phyloP scores from a whole-genome alignment of 1,140 invertebrate genomes.

The Drosophila parvula region DNA sequence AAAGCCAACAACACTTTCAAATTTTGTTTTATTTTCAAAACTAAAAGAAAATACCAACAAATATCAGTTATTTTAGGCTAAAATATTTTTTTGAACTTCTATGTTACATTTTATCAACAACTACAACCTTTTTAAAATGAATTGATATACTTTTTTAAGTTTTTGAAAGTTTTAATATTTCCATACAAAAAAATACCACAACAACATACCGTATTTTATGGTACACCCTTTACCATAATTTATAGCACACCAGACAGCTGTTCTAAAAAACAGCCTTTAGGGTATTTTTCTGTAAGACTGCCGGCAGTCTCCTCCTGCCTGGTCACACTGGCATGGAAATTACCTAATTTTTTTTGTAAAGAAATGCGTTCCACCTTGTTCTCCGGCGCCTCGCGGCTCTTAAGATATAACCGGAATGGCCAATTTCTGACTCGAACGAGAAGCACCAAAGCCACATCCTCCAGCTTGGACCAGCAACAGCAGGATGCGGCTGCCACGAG shows the following conservation, averaged over 20 bases:
- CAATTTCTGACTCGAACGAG: conserved; percentile 23
- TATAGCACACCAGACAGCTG: conserved; percentile 6
- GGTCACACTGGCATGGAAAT: conserved; percentile 28
- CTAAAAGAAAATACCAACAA: too few relatives aligned
- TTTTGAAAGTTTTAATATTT: too few relatives aligned
- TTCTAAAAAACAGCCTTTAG: neutral
- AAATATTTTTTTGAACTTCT: too few relatives aligned
- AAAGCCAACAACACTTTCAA: too few relatives aligned
- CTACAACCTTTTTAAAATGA: too few relatives aligned
- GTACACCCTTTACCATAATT: neutral
- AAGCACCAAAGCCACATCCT: conserved; percentile 34
- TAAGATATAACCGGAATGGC: conserved; percentile 34
- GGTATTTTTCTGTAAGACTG: neutral
- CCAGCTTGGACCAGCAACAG: conserved; percentile 10
- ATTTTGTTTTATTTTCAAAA: too few relatives aligned
- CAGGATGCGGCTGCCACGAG: conserved; percentile 14
- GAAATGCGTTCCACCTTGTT: conserved; percentile 60
- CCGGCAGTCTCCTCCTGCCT: neutral
- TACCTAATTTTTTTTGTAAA: conserved; percentile 48
- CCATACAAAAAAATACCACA: neutral
- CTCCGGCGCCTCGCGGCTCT: conserved; percentile 48
- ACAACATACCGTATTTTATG: neutral
- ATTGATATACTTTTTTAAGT: too few relatives aligned
- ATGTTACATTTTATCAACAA: too few relatives aligned
- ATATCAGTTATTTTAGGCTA: too few relatives aligned